These are phyloP conservation scores for Passer montanus DNA, from an alignment of 2,113 vertebrate species.

Conservation along the genomic window DNA sequence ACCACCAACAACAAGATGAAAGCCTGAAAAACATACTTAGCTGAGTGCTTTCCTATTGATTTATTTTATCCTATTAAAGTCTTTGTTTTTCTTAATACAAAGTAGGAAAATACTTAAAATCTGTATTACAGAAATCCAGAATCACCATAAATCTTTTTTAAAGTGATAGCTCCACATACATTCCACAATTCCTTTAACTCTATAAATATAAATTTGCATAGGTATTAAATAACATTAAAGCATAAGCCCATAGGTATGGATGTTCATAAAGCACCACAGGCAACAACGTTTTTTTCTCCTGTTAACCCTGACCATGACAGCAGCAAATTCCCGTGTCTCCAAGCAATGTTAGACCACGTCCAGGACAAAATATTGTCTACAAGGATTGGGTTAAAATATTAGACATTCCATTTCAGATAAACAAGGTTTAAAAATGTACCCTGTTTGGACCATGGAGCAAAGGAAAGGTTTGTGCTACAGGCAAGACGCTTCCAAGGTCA, in stretches of 20 bases:
- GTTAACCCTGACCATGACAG: not conserved
- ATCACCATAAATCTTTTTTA: not conserved
- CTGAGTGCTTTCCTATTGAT: not conserved
- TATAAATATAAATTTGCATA: not conserved
- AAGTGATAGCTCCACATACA: not conserved
- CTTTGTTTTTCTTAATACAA: not conserved
- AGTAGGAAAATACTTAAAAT: not conserved
- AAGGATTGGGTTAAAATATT: not conserved
- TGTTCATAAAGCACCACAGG: not conserved
- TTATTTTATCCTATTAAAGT: not conserved
- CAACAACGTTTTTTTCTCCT: not conserved
- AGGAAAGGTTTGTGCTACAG: not conserved
- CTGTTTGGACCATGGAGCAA: not conserved
- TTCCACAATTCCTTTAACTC: not conserved
- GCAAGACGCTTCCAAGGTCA: not conserved
- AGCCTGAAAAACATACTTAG: not conserved
- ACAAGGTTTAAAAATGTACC: not conserved
- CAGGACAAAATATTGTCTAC: not conserved
- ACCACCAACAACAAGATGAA: not conserved
- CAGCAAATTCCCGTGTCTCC: not conserved
- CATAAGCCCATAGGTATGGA: not conserved
- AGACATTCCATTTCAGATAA: not conserved
- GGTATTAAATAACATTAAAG: not conserved
- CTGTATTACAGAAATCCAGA: not conserved
- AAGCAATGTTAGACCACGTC: not conserved